Conservation (phyloP, 2,888 invertebrate species). For the Lypha dubia region DNA sequence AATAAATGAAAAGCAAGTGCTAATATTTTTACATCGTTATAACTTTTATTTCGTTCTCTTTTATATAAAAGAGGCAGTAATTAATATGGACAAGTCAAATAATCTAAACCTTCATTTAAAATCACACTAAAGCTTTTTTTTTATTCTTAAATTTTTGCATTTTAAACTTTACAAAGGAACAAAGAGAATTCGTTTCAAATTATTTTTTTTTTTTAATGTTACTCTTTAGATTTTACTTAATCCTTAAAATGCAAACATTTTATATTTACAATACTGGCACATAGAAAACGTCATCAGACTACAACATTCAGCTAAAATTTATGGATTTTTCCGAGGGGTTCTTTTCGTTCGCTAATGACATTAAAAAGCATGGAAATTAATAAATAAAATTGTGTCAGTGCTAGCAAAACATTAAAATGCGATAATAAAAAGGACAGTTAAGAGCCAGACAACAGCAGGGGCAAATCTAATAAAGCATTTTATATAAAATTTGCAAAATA, state of each 20-base stretch:
- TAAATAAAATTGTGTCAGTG: slow-evolving; percentile 12
- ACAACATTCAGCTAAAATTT: not conserved
- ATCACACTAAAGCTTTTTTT: too few relatives aligned
- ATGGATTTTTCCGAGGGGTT: not conserved
- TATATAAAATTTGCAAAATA: slow-evolving; percentile 17
- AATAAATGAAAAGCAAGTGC: too few relatives aligned
- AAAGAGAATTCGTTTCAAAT: too few relatives aligned
- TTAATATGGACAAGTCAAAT: too few relatives aligned
- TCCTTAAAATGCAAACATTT: not conserved
- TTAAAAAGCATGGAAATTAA: not conserved
- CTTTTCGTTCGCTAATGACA: not conserved
- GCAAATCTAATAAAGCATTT: slow-evolving; percentile 17
- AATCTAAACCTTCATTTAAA: too few relatives aligned
- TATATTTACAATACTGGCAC: not conserved
- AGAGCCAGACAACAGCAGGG: not conserved
- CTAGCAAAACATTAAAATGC: slow-evolving; percentile 1
- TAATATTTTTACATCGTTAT: too few relatives aligned
- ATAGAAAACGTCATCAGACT: not conserved
- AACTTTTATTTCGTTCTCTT: too few relatives aligned
- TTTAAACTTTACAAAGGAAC: too few relatives aligned
- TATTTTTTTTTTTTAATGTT: too few relatives aligned
- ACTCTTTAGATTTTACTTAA: too few relatives aligned
- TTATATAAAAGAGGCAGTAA: too few relatives aligned
- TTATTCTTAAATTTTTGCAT: too few relatives aligned
- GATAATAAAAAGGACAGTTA: slow-evolving; percentile 3